Evolutionary conservation across 2,113 vertebrate genomes (phyloP).

Genomic region (rat (Rattus norvegicus)): DNA sequence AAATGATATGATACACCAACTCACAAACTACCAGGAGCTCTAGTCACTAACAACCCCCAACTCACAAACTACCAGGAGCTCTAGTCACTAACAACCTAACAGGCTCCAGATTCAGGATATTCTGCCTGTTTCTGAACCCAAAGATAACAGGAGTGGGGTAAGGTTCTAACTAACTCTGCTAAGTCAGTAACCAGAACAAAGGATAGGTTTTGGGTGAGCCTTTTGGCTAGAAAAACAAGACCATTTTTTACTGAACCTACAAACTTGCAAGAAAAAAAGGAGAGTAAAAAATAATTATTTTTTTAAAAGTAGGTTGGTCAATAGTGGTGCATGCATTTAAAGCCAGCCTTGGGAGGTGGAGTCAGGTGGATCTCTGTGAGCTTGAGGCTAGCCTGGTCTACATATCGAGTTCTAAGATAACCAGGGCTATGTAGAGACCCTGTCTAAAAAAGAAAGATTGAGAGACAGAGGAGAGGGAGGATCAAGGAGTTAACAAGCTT

Average conservation of each 20-base stretch:
- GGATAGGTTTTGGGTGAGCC: background rate
- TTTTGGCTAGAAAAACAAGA: slow-evolving; percentile 46
- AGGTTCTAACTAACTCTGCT: slow-evolving; percentile 33
- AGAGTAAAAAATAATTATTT: background rate
- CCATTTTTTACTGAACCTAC: slow-evolving; percentile 8
- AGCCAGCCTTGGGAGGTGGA: background rate
- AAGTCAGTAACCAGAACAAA: background rate
- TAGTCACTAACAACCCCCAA: background rate
- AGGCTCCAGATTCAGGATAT: background rate
- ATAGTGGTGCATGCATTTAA: background rate
- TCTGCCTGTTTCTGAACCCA: background rate
- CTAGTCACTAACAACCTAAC: background rate
- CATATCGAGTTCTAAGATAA: background rate
- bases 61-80: background rate
- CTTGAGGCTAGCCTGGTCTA: background rate
- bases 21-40: background rate
- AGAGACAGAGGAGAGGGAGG: background rate
- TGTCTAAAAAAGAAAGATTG: background rate
- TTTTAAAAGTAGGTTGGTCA: too few species aligned
- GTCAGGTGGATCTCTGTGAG: background rate
- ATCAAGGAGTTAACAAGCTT: slow-evolving; percentile 23
- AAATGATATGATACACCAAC: background rate
- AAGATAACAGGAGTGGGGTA: background rate
- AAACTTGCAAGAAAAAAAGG: background rate
- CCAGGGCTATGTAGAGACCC: background rate